phyloP scores from a whole-genome alignment of 2,113 vertebrate genomes.

The Triplophysa tibetana region DNA sequence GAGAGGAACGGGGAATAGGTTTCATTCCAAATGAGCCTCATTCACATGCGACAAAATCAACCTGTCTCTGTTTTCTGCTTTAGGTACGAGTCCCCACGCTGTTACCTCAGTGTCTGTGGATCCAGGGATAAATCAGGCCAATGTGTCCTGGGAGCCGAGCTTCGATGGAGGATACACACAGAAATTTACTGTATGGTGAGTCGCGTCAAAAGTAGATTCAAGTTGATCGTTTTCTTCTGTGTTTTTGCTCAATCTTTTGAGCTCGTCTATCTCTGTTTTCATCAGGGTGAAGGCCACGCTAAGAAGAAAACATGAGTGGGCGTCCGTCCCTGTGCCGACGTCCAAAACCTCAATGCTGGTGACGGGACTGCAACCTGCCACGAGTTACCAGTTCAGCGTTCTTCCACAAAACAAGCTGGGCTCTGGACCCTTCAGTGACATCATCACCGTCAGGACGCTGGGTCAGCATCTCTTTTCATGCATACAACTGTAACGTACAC shows the following conservation, averaged over 20 bases:
- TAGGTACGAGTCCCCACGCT: conserved; percentile 92
- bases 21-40: background rate
- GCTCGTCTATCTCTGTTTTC: background rate
- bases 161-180: conserved; percentile 95
- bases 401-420: conserved; percentile 95
- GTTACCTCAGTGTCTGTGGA: conserved; percentile 79
- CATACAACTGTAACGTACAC: background rate
- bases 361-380: conserved; percentile 80
- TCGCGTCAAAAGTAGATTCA: conserved; percentile 9
- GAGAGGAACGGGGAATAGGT: conserved; percentile 48
- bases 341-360: conserved; percentile 83
- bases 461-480: conserved; percentile 70
- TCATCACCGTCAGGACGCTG: conserved; percentile 80
- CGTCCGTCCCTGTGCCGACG: conserved; percentile 81
- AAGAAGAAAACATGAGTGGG: conserved; percentile 88
- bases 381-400: conserved; percentile 91
- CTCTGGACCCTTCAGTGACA: conserved; percentile 95
- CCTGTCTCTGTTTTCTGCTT: background rate
- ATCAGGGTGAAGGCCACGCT: conserved; percentile 81
- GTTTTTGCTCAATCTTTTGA: too few species aligned
- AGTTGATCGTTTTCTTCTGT: background rate
- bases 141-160: conserved; percentile 90
- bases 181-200: conserved; percentile 93
- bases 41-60: too few species aligned
- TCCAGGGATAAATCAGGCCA: conserved; percentile 79